Percentiles rank a stretch among this genome's conserved stretches.
Evolutionary conservation across 2,797 vertebrate genomes (phyloP).

Genomic region (Neosilurus mollespiculum): DNA sequence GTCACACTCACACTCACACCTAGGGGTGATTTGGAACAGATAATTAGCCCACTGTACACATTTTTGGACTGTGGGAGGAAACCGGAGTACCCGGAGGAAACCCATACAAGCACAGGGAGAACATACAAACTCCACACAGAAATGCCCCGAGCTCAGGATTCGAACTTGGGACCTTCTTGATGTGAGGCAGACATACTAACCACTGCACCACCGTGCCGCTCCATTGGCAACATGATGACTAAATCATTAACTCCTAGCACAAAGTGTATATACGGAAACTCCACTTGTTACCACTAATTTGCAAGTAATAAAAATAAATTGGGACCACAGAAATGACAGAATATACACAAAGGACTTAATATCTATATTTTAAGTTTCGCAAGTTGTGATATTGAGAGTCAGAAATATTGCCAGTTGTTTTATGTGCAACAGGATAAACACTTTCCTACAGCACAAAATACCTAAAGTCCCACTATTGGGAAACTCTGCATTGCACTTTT

Average conservation of each 20-base stretch:
- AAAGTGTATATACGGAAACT: not conserved
- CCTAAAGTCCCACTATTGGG: not conserved
- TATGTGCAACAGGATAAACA: not conserved
- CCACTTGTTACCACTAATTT: not conserved
- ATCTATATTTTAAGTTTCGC: not conserved
- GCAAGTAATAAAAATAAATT: not conserved
- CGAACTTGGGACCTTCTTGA: too few species aligned
- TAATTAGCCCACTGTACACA: too few species aligned
- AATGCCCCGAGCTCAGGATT: too few species aligned
- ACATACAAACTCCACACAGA: too few species aligned
- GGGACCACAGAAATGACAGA: not conserved
- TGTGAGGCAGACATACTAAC: too few species aligned
- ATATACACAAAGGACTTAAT: too few species aligned
- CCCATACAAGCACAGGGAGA: too few species aligned
- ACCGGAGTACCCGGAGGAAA: too few species aligned
- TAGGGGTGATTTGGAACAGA: too few species aligned
- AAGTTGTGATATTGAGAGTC: not conserved
- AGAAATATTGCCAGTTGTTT: not conserved
- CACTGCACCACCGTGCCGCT: too few species aligned
- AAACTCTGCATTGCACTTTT: not conserved
- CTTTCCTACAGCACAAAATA: not conserved
- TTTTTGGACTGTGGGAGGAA: too few species aligned
- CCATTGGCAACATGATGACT: not conserved
- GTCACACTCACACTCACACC: too few species aligned
- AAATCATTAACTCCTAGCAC: not conserved